These are phyloP conservation scores for Helobdella robusta DNA, from an alignment of 2,888 invertebrate species.

Conservation along the genomic window DNA sequence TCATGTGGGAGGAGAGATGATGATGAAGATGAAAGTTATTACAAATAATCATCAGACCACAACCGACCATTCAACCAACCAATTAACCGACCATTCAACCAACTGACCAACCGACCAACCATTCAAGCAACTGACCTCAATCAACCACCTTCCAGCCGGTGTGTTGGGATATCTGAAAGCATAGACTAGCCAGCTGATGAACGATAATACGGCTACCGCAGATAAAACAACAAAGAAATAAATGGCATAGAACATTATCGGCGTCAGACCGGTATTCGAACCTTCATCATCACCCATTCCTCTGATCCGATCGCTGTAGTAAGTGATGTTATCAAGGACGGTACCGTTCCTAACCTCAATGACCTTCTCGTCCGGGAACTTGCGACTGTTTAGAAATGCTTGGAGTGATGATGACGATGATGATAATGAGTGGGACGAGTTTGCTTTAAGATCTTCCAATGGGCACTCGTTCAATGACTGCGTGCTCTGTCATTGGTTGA, in stretches of 20 bases:
- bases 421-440: not conserved
- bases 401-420: not conserved
- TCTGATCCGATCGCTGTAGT: no score
- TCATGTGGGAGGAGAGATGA: no score
- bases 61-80: not conserved
- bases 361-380: not conserved
- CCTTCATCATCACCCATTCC: no score
- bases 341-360: not conserved
- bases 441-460: no score
- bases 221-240: not conserved
- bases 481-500: no score
- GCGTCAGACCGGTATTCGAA: no score
- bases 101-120: no score
- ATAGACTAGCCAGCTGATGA: not conserved
- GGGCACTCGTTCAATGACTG: no score
- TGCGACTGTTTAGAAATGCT: not conserved
- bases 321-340: no score
- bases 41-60: no score
- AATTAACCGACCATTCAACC: not conserved
- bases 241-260: conserved; percentile 4
- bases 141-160: conserved; percentile 14
- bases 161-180: conserved; percentile 14
- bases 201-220: not conserved
- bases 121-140: conserved; percentile 17
- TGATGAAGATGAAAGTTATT: no score